These are phyloP conservation scores for Temnothorax curvispinosus DNA, from an alignment of 1,140 invertebrate species.

Conservation along the genomic window DNA sequence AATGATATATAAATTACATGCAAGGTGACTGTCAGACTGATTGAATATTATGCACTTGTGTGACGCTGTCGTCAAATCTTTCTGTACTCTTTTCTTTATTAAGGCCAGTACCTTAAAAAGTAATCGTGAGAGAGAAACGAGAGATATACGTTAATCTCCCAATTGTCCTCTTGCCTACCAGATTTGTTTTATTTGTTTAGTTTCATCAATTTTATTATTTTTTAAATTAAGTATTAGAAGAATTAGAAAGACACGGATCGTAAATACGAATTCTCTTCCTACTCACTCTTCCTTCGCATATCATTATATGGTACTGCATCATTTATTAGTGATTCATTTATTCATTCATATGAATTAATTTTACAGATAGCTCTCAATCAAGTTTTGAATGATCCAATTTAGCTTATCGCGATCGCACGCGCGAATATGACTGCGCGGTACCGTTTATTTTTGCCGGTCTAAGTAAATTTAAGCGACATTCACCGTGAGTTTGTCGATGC, in stretches of 20 bases:
- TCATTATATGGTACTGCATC: not conserved
- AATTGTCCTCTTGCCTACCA: not conserved
- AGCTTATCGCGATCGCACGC: not conserved
- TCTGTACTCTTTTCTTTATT: not conserved
- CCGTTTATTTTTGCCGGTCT: not conserved
- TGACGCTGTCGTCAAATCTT: not conserved
- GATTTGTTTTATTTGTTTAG: not conserved
- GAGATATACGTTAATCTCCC: not conserved
- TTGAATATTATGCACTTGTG: conserved; percentile 9
- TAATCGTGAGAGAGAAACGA: not conserved
- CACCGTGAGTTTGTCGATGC: conserved; percentile 14
- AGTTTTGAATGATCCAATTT: not conserved
- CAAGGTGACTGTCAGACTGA: not conserved
- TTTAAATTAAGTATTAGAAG: not conserved
- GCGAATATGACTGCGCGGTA: not conserved
- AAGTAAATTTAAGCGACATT: conserved; percentile 32
- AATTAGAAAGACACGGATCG: not conserved
- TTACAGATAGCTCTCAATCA: not conserved
- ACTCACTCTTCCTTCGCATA: not conserved
- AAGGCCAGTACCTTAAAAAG: not conserved
- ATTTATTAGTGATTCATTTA: not conserved
- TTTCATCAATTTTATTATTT: not conserved
- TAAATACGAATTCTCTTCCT: not conserved
- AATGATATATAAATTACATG: not conserved
- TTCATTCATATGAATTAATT: not conserved